Percentiles rank a stretch among this genome's conserved stretches.
Conservation (phyloP, 2,888 invertebrate species). For the Zygothrica quintamaculata region DNA sequence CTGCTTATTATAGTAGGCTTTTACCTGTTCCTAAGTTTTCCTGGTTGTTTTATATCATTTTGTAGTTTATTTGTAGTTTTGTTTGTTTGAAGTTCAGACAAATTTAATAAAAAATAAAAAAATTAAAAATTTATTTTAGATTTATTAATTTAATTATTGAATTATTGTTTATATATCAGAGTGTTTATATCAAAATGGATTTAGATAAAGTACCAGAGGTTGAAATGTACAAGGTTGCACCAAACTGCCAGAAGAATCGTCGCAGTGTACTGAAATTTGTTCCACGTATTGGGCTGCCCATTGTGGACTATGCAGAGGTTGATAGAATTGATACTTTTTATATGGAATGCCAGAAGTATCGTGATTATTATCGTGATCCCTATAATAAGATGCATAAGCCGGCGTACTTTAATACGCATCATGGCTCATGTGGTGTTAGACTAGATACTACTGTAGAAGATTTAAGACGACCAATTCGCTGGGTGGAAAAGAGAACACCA, state of each 20-base stretch:
- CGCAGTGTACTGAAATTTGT: slow-evolving; percentile 68
- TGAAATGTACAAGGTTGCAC: slow-evolving; percentile 33
- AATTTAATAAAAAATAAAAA: too few relatives aligned
- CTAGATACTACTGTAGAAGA: slow-evolving; percentile 28
- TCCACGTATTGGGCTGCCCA: slow-evolving; percentile 74
- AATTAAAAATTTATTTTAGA: too few relatives aligned
- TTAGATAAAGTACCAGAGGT: slow-evolving; percentile 33
- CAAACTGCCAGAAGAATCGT: slow-evolving; percentile 50
- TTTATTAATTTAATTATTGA: too few relatives aligned
- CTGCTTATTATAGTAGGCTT: too few relatives aligned
- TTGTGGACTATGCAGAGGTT: slow-evolving; percentile 74
- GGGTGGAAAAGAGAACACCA: slow-evolving; percentile 18
- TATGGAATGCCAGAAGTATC: slow-evolving; percentile 76
- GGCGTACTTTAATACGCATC: slow-evolving; percentile 48
- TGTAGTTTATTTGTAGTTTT: neutral
- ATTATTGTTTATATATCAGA: too few relatives aligned
- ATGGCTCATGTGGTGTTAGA: slow-evolving; percentile 48
- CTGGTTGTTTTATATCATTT: too few relatives aligned
- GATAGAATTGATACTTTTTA: slow-evolving; percentile 77
- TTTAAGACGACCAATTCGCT: slow-evolving; percentile 30
- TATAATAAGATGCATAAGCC: slow-evolving; percentile 67
- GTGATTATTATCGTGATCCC: slow-evolving; percentile 82
- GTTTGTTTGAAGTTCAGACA: neutral
- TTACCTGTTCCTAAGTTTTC: too few relatives aligned
- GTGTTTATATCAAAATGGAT: slow-evolving; percentile 11